Evolutionary conservation across 2,797 vertebrate species (phyloP).

Genomic region (Sebastes cheni): DNA sequence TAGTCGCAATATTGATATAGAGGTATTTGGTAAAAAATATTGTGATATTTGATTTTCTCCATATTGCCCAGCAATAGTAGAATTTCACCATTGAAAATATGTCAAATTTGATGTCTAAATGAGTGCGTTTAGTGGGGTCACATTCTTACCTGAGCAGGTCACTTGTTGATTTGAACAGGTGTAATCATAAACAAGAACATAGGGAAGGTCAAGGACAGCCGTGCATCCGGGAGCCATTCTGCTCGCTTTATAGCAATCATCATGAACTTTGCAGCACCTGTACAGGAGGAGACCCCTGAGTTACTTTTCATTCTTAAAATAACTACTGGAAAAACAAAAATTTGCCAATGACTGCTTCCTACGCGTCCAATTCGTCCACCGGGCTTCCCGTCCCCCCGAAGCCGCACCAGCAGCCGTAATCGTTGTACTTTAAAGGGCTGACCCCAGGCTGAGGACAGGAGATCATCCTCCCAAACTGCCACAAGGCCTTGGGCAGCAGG

Average conservation of each 20-base stretch:
- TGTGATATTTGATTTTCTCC: too few relatives aligned
- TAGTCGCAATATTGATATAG: too few relatives aligned
- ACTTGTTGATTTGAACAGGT: conserved; percentile 60
- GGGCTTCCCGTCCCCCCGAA: conserved; percentile 68
- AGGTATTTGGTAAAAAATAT: too few relatives aligned
- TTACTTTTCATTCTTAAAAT: not conserved
- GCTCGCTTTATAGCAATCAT: conserved; percentile 66
- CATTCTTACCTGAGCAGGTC: conserved; percentile 85
- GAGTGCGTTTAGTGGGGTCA: not conserved
- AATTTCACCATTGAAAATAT: not conserved
- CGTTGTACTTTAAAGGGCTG: conserved; percentile 60
- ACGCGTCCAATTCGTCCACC: conserved; percentile 73
- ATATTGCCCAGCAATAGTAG: not conserved
- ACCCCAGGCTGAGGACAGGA: conserved; percentile 67
- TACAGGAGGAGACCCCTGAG: not conserved
- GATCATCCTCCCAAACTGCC: conserved; percentile 77
- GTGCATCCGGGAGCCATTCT: conserved; percentile 59
- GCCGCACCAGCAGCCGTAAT: conserved; percentile 82
- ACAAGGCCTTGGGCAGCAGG: conserved; percentile 57
- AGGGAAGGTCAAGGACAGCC: conserved; percentile 58
- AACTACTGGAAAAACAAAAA: not conserved
- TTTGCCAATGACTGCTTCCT: not conserved
- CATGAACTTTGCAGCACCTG: conserved; percentile 79
- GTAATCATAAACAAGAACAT: conserved; percentile 65
- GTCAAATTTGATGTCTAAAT: not conserved